phyloP scores from a whole-genome alignment of 2,113 vertebrate genomes.

The Melanerpes aurifrons region DNA sequence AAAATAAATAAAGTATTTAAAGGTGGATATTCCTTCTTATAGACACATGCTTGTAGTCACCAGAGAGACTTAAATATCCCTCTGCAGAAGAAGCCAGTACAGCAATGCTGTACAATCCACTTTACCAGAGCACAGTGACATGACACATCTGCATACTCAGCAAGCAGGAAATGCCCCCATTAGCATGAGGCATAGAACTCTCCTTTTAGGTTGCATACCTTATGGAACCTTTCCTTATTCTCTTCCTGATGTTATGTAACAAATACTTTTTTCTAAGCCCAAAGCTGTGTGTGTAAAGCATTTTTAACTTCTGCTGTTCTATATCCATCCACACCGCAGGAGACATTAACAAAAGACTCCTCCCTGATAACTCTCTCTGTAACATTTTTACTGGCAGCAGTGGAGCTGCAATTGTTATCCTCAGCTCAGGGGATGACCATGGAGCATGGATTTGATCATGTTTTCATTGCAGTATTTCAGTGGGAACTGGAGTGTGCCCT shows the following conservation, averaged over 20 bases:
- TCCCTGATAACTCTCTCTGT: neutral
- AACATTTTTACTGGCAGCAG: neutral
- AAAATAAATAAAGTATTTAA: neutral
- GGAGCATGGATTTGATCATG: neutral
- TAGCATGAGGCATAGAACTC: neutral
- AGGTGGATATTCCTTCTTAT: neutral
- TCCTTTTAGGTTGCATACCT: neutral
- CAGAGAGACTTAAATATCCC: neutral
- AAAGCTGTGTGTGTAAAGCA: neutral
- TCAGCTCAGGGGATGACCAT: neutral
- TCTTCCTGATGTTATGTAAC: neutral
- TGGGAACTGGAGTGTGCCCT: neutral
- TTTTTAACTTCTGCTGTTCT: neutral
- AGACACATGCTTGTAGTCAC: neutral
- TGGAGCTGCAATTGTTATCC: neutral
- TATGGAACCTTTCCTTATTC: neutral
- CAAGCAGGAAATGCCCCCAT: neutral
- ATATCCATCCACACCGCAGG: neutral
- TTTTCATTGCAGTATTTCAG: slow-evolving; percentile 13
- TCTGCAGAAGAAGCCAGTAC: neutral
- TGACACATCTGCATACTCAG: neutral
- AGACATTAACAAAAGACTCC: neutral
- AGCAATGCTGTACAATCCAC: neutral
- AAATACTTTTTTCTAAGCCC: neutral
- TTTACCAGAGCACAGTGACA: neutral